Evolutionary conservation across 2,888 invertebrate genomes (phyloP), one percentile per base, ranked within the genome.

Genomic region (Podotricha telesiphe): DNA sequence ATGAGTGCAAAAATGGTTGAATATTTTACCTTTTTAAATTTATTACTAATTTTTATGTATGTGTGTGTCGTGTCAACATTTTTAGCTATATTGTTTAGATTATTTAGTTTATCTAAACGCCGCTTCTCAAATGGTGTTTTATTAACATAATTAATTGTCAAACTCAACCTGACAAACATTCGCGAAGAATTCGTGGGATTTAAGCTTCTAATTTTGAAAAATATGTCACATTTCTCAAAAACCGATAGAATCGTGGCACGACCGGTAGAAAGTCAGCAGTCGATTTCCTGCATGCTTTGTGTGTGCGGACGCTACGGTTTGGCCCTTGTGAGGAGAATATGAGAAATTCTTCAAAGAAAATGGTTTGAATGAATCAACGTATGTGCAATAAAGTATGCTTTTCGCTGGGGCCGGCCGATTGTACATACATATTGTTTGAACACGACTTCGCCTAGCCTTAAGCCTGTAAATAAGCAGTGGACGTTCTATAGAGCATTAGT

Each of bases 251-350:
- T 47, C 47, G 20, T 34, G 28, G n/a, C 51, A 42, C 48, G 59
- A 66, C 59, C 40, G 45, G 45, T 59, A 15, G 62, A 67, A 67
- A 67, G 61, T 62, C 53, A 62, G 67, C 67, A 67, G 61, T 67
- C 67, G 85, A 83, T 80, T 84, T 86, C 86, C 86, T 88, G 91
- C 91, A 91, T 92, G 91, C 90, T 91, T 68, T 89, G 85, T 86
- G 86, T 90, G 86, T 89, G 88, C 88, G 83, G 86, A 88, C 80
- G 82, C 80, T 81, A 76, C 80, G 85, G 82, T 81, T 78, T 79
- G 80, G 83, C 84, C 85, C 81, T 77, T 77, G 83, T 81, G 82
- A 80, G 79, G 75, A 70, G 70, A 61, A 67, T 64, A 51, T 63
- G 42, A 67, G 61, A 64, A 51, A 69, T 62, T 42, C 64, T 58